Evolutionary conservation across 2,797 vertebrate genomes (phyloP).

Genomic region (Liasis olivaceus): DNA sequence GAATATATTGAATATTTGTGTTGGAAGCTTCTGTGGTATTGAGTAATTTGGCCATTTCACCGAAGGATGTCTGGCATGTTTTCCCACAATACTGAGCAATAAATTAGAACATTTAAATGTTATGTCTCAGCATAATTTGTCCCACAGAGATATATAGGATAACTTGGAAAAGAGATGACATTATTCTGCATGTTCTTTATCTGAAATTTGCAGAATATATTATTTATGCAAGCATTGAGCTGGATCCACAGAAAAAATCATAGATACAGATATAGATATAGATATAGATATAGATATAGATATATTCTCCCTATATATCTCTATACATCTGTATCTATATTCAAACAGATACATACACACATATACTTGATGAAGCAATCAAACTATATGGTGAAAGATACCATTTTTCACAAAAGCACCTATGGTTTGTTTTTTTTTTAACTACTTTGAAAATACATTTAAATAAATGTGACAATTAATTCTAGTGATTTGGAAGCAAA

Average conservation of each 20-base stretch:
- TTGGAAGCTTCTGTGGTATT: slow-evolving; percentile 43
- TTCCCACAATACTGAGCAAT: slow-evolving; percentile 2
- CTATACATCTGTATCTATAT: neutral
- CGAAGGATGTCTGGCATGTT: slow-evolving; percentile 39
- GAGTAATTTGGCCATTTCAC: slow-evolving; percentile 48
- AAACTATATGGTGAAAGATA: neutral
- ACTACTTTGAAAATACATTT: neutral
- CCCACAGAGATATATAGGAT: slow-evolving; percentile 46
- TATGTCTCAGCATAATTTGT: slow-evolving; percentile 45
- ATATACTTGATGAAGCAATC: neutral
- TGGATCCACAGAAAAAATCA: slow-evolving; percentile 21
- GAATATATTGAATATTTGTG: slow-evolving; percentile 40
- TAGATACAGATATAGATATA: neutral
- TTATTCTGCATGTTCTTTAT: slow-evolving; percentile 32
- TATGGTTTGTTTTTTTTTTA: neutral
- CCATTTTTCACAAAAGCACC: neutral
- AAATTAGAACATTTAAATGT: slow-evolving; percentile 49
- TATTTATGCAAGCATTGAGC: slow-evolving; percentile 34
- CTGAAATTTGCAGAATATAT: slow-evolving; percentile 39
- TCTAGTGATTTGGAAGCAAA: neutral
- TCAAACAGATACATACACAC: neutral
- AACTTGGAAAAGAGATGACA: slow-evolving; percentile 51
- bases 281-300: neutral
- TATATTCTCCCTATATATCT: neutral
- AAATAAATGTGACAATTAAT: neutral